Evolutionary conservation across 2,113 vertebrate species (phyloP), one percentile per base, ranked within the genome.

Genomic region (Erythrocercus mccallii): DNA sequence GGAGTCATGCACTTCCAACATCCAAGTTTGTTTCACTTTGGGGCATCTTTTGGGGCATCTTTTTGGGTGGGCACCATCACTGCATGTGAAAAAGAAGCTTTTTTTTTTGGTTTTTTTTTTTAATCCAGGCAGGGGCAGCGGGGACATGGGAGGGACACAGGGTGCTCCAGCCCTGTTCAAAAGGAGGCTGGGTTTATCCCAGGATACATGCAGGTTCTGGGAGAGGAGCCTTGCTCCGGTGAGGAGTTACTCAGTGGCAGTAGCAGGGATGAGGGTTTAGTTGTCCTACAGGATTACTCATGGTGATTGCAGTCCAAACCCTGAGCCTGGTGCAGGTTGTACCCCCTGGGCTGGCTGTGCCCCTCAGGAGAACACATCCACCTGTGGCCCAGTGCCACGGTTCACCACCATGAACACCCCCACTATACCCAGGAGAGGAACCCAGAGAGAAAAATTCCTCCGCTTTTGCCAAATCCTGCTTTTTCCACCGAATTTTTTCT

Each of bases 221-320:
- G 93, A 96, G 95, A 95, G 27, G 88, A 97, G 96, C 92, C 73
- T 90, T 82, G 88, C 93, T 96, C 95, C 88, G 16, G 88, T 17
- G 37, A 95, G 88, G 96, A 96, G 93, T 95, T 79, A 96, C 56
- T 93, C 81, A 45, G 94, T 28, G 62, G 78, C 91, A 62, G 81
- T 7, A 94, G 87, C 72, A n/a, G 95, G 76, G 92, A 92, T 96
- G 91, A 94, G 85, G 94, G 94, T 96, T 97, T 94, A 95, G 93
- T 94, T 93, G 48, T 74, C 40, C 83, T 68, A 81, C 0, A 3
- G 77, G 79, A 78, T 91, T 47, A 81, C 78, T 88, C 12, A 35
- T 2, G 56, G 57, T 9, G 87, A 90, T 11, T 37, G 61, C 12
- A 4, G 82, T 6, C 57, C 92, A 92, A 82, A 85, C 45, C 35